phyloP scores from a whole-genome alignment of 2,797 vertebrate species.

The Phrynocephalus forsythii region DNA sequence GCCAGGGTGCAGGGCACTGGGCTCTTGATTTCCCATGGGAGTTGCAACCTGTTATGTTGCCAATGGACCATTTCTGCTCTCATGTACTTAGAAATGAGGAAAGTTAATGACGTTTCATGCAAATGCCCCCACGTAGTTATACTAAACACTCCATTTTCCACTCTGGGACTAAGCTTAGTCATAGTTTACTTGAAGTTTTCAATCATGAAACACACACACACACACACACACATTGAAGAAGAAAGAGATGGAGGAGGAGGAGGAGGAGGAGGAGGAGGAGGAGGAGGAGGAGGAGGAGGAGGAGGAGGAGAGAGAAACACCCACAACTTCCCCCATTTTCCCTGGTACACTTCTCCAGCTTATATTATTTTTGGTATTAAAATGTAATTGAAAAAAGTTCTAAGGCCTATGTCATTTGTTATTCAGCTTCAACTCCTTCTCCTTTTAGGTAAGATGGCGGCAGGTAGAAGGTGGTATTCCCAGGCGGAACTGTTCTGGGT shows the following conservation, averaged over 20 bases:
- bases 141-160: slow-evolving; percentile 32
- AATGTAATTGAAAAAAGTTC: not conserved
- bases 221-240: too few relatives aligned
- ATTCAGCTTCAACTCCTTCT: not conserved
- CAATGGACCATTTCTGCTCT: slow-evolving; percentile 17
- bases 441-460: too few relatives aligned
- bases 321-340: slow-evolving; percentile 22
- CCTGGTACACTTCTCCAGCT: not conserved
- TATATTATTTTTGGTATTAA: slow-evolving; percentile 1
- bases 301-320: slow-evolving; percentile 35
- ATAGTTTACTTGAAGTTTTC: slow-evolving; percentile 25
- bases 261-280: not conserved
- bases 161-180: slow-evolving; percentile 60
- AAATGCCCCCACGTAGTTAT: slow-evolving; percentile 56
- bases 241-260: not conserved
- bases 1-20: not conserved
- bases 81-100: not conserved
- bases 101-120: slow-evolving; percentile 60
- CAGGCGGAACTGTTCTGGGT: too few relatives aligned
- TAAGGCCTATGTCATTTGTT: not conserved
- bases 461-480: too few relatives aligned
- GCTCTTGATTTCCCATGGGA: slow-evolving; percentile 26
- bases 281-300: not conserved
- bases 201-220: slow-evolving; percentile 54
- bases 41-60: slow-evolving; percentile 43